Percentiles rank a stretch among this genome's conserved stretches.
Conservation (phyloP, 2,797 vertebrate species). For the Pseudomugil tenellus region DNA sequence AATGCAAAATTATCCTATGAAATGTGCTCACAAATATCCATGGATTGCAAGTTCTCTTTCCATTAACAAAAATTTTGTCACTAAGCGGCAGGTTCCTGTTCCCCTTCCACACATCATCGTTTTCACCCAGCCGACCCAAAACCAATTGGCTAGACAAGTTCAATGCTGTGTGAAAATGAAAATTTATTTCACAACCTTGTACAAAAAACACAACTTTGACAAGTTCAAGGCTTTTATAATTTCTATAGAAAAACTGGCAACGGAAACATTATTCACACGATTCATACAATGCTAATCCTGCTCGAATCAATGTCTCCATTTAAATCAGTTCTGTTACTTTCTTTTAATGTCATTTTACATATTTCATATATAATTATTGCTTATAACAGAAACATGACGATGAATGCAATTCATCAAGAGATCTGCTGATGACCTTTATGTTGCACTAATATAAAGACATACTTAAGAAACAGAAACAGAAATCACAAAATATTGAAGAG, state of each 20-base stretch:
- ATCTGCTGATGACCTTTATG: not conserved
- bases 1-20: too few relatives aligned
- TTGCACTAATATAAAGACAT: not conserved
- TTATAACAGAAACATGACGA: not conserved
- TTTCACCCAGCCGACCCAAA: too few relatives aligned
- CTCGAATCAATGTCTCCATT: conserved; percentile 16
- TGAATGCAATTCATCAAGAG: not conserved
- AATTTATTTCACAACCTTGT: conserved; percentile 75
- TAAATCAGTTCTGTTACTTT: conserved; percentile 17
- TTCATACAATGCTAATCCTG: conserved; percentile 9
- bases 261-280: conserved; percentile 15
- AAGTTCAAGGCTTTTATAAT: conserved; percentile 44
- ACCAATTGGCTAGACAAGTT: not conserved
- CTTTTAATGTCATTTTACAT: conserved; percentile 2
- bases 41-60: too few relatives aligned
- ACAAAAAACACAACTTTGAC: conserved; percentile 66
- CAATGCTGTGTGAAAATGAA: conserved; percentile 60
- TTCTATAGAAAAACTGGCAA: conserved; percentile 54
- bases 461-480: conserved; percentile 11
- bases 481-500: conserved; percentile 25
- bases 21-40: too few relatives aligned
- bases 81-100: too few relatives aligned
- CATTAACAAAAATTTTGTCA: too few relatives aligned
- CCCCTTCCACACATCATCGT: too few relatives aligned
- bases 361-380: not conserved